These are phyloP conservation scores for Lanius collurio DNA, from an alignment of 2,113 vertebrate genomes.

Conservation along the genomic window DNA sequence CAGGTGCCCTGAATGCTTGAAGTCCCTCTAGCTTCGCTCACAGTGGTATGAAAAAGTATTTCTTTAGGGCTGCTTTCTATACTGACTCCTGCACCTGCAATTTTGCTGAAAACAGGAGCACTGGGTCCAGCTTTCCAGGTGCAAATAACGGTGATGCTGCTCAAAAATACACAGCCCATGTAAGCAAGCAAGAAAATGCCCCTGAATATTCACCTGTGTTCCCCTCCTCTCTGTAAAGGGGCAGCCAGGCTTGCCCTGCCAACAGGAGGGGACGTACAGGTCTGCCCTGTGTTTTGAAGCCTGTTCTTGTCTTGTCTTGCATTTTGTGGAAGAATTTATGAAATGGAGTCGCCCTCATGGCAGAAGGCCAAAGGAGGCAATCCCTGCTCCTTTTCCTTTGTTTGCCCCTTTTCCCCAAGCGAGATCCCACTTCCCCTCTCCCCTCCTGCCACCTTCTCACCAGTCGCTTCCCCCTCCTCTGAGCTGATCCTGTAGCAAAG, in stretches of 20 bases:
- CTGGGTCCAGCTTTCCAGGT: background rate
- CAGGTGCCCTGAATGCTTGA: background rate
- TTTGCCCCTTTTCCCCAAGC: background rate
- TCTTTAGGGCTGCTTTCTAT: background rate
- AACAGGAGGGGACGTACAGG: background rate
- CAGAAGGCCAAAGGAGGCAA: background rate
- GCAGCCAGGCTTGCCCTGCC: background rate
- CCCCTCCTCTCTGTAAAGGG: background rate
- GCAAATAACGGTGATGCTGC: background rate
- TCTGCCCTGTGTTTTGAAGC: background rate
- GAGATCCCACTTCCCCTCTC: background rate
- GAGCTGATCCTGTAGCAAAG: conserved; percentile 55
- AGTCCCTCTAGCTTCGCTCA: background rate
- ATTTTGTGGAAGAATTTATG: background rate
- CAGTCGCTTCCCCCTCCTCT: background rate
- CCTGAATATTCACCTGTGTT: background rate
- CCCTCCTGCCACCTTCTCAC: background rate
- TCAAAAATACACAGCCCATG: background rate
- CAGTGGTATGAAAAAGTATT: background rate
- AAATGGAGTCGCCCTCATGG: background rate
- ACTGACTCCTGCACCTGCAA: background rate
- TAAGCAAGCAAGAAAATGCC: background rate
- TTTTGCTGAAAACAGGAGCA: background rate
- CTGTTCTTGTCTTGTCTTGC: background rate
- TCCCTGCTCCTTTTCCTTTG: background rate